Base-by-base conservation (phyloP, 2,888 invertebrate species). In the Phasia obesa region DNA sequence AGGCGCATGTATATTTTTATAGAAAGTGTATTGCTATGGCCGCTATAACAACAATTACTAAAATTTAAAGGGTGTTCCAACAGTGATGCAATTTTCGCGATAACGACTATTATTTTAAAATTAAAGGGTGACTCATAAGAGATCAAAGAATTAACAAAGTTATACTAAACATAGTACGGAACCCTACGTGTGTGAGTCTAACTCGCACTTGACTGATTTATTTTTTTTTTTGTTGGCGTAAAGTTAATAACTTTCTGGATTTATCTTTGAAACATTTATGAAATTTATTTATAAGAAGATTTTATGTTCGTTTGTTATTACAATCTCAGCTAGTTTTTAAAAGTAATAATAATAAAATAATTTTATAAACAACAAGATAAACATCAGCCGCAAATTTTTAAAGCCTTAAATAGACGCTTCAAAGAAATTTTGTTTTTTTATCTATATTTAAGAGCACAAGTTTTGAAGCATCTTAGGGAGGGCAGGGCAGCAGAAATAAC, bases 271-370 rank as follows among this genome's bases (percentile, higher is more conserved):
- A 31, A 62, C 5, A 51, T 42, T 62, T 53, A 44, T 31, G 44
- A 19, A 60, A 53, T 62, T 55, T 64, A 31, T 75, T 64, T 44
- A 5, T 42, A 38, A 25, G 4, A 3, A 25, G 19, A 42, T 21
- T 59, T 19, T 38, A 38, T 51, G 21, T 49, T 38, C 19, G 6
- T 38, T 19, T 53, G 47, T 35, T 13, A 27, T 31, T n/a, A n/a
- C n/a, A n/a, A 49, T 78, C 27, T 27, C 70, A 64, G 70, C 64
- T 71, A 75, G 44, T 38, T 76, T 27, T 25, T 17, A 71, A 81
- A 53, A 31, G 42, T 31, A 51, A 55, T 55, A 19, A 35, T 51
- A 35, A 74, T 57, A 64, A 53, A 55, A 62, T 25, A 59, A 74
- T 64, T 42, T 78, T 78, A 49, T 69, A 57, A 74, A 69, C 42